Percentiles rank a stretch among this genome's conserved stretches.
Evolutionary conservation across 92 coral and sea anemone species (phyloP).

Genomic region (Metridium senile): DNA sequence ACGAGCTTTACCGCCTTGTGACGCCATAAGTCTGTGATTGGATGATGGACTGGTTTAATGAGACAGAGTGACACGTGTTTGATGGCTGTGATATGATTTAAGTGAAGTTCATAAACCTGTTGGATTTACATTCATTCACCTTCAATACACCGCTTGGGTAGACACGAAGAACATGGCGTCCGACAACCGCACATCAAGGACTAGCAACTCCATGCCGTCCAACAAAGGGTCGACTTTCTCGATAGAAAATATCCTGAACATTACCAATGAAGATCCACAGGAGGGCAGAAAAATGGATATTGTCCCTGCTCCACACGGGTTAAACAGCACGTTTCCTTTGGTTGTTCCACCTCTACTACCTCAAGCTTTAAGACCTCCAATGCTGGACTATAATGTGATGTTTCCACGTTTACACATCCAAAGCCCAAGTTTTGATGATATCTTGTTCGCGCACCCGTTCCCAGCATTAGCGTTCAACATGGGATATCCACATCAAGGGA

Average conservation of each 20-base stretch:
- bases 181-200: constrained; percentile 21
- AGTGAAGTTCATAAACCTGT: constrained; percentile 35
- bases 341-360: constrained; percentile 28
- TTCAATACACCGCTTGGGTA: constrained; percentile 18
- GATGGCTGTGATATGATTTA: constrained; percentile 36
- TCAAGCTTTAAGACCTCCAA: constrained; percentile 22
- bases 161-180: constrained; percentile 35
- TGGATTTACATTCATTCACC: constrained; percentile 29
- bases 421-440: constrained; percentile 31
- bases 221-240: constrained; percentile 22
- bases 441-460: constrained; percentile 23
- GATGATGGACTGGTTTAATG: constrained; percentile 37
- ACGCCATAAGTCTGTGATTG: constrained; percentile 18
- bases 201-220: constrained; percentile 12
- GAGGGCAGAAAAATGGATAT: constrained; percentile 29
- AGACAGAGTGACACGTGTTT: constrained; percentile 38
- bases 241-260: constrained; percentile 24
- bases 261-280: constrained; percentile 16
- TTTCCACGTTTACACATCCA: constrained; percentile 20
- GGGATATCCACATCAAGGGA: constrained; percentile 25
- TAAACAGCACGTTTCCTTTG: constrained; percentile 17
- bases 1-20: constrained; percentile 25
- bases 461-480: constrained; percentile 28
- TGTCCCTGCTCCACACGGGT: constrained; percentile 21
- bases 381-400: constrained; percentile 27